A percentile compares a stretch with the other conserved stretches of the same genome.
Evolutionary conservation across 2,888 invertebrate genomes (phyloP).

Genomic region (Elmis aenea): DNA sequence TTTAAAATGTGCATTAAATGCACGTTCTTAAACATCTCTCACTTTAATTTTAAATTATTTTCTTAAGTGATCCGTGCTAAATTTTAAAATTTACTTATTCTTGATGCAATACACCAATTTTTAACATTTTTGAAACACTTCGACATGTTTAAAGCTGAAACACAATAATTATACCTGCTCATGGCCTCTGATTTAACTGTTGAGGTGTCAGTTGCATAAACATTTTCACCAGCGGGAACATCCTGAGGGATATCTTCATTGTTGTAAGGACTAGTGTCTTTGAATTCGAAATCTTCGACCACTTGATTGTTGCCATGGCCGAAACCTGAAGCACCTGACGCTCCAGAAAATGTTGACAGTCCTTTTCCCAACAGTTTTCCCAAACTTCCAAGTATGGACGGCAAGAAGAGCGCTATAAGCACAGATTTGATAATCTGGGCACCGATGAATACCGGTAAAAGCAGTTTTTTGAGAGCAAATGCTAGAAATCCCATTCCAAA

Average conservation of each 20-base stretch:
- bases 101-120: too few species aligned
- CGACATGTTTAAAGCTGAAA: too few species aligned
- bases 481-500: slow-evolving; percentile 66
- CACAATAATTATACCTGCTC: slow-evolving; percentile 36
- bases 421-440: slow-evolving; percentile 79
- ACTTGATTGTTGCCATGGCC: slow-evolving; percentile 36
- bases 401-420: slow-evolving; percentile 77
- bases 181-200: slow-evolving; percentile 31
- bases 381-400: slow-evolving; percentile 75
- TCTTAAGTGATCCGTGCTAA: too few species aligned
- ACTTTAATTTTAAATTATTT: too few species aligned
- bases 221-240: slow-evolving; percentile 40
- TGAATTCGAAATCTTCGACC: slow-evolving; percentile 70
- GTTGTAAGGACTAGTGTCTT: slow-evolving; percentile 56
- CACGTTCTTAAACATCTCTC: too few species aligned
- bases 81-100: too few species aligned
- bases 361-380: slow-evolving; percentile 83
- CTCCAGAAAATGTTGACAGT: slow-evolving; percentile 55
- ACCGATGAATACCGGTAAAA: slow-evolving; percentile 76
- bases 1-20: too few species aligned
- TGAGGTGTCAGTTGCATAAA: slow-evolving; percentile 24
- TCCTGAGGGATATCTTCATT: slow-evolving; percentile 40
- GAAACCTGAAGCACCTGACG: slow-evolving; percentile 45
- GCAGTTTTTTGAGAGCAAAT: slow-evolving; percentile 75
- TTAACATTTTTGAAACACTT: too few species aligned